A percentile compares a stretch with the other conserved stretches of the same genome.
Evolutionary conservation across 2,797 vertebrate genomes (phyloP).

Genomic region (Neomorphus geoffroyi): DNA sequence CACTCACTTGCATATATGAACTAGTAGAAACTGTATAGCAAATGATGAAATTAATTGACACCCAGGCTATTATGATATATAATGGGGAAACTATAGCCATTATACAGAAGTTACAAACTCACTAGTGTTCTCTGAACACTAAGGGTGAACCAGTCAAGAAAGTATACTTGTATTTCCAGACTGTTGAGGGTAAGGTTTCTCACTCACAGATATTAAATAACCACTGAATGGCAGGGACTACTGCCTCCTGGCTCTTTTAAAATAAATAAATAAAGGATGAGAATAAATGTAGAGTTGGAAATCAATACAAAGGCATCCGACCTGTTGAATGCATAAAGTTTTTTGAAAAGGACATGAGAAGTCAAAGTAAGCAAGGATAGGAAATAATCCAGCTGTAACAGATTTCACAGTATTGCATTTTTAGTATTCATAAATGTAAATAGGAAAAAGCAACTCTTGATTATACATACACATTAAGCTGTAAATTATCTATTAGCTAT

Average conservation of each 20-base stretch:
- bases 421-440: not conserved
- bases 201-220: not conserved
- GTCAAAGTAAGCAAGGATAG: not conserved
- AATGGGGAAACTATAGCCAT: not conserved
- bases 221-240: not conserved
- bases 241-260: not conserved
- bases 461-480: not conserved
- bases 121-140: not conserved
- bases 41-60: not conserved
- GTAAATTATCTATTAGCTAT: not conserved
- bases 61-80: not conserved
- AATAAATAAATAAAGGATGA: not conserved
- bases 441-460: not conserved
- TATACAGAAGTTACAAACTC: not conserved
- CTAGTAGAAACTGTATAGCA: not conserved
- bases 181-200: not conserved
- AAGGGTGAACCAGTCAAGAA: not conserved
- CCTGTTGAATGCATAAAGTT: not conserved
- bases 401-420: not conserved
- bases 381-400: not conserved
- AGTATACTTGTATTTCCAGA: not conserved
- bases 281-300: not conserved
- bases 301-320: not conserved
- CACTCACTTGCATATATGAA: not conserved
- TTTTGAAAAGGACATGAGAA: not conserved